These are phyloP conservation scores for Tokudaia tokunoshimensis DNA, from an alignment of 2,797 vertebrate species.

Conservation along the genomic window DNA sequence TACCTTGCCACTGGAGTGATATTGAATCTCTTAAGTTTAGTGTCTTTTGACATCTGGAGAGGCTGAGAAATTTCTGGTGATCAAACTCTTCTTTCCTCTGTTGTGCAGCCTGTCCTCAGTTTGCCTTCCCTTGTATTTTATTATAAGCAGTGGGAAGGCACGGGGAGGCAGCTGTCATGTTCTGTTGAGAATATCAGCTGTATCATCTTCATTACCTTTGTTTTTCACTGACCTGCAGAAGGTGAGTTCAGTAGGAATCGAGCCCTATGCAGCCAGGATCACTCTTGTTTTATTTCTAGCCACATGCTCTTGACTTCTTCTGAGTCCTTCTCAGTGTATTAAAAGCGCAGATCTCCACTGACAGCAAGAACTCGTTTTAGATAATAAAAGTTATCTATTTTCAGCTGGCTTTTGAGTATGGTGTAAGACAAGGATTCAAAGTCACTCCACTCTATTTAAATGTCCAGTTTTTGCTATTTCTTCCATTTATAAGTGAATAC, in stretches of 20 bases:
- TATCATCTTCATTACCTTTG: not conserved
- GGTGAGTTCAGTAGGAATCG: not conserved
- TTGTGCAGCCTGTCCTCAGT: not conserved
- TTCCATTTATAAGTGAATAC: not conserved
- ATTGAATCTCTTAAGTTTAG: not conserved
- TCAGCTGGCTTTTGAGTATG: not conserved
- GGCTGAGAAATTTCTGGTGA: not conserved
- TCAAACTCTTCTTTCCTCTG: not conserved
- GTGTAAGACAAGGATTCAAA: not conserved
- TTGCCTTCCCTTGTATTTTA: not conserved
- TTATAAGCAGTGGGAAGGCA: not conserved
- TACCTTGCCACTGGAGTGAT: too few species aligned
- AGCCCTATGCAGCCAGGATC: not conserved
- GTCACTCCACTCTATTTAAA: not conserved
- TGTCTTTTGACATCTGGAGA: not conserved
- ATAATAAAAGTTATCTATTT: not conserved
- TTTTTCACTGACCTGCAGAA: not conserved
- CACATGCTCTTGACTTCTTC: not conserved
- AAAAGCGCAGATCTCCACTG: not conserved
- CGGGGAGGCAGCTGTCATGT: not conserved
- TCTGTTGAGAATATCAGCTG: not conserved
- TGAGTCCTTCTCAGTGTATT: not conserved
- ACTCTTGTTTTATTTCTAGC: not conserved
- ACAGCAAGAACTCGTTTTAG: not conserved
- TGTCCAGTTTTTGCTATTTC: not conserved